These are phyloP conservation scores for Pterostichus niger DNA, from an alignment of 2,888 invertebrate species.

Conservation along the genomic window DNA sequence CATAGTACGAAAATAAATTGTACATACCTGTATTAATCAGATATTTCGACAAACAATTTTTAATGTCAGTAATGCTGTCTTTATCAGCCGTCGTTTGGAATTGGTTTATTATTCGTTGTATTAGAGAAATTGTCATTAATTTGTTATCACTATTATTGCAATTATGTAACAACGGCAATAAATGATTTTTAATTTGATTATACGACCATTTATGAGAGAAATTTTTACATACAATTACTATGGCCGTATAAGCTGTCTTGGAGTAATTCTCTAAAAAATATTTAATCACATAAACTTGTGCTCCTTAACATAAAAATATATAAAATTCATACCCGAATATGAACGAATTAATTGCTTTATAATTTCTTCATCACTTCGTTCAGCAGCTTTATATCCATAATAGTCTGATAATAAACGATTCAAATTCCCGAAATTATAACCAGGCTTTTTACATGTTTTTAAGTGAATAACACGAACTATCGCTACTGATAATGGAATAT, in stretches of 20 bases:
- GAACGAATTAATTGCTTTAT: conserved; percentile 73
- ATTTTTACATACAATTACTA: conserved; percentile 76
- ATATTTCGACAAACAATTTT: neutral
- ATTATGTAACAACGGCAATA: conserved; percentile 71
- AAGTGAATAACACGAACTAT: conserved; percentile 75
- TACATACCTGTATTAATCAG: no score
- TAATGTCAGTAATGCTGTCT: conserved; percentile 36
- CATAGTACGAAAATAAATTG: no score
- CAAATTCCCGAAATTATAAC: conserved; percentile 73
- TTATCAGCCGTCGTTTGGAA: conserved; percentile 32
- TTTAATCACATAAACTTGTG: neutral
- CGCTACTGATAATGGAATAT: conserved; percentile 74
- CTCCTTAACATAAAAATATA: conserved; percentile 45
- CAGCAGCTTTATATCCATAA: conserved; percentile 75
- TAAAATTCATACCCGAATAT: conserved; percentile 73
- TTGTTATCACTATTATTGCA: conserved; percentile 2
- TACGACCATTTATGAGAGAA: conserved; percentile 75
- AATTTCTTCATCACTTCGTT: conserved; percentile 71
- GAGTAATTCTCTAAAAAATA: conserved; percentile 70
- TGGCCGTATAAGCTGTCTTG: conserved; percentile 71
- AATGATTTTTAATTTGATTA: conserved; percentile 73
- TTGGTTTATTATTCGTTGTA: conserved; percentile 37
- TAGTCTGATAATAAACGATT: conserved; percentile 73
- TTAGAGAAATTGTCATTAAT: conserved; percentile 36
- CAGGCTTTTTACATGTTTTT: conserved; percentile 71